Conservation (phyloP, 2,888 invertebrate species). For the Andricus quercusramuli region DNA sequence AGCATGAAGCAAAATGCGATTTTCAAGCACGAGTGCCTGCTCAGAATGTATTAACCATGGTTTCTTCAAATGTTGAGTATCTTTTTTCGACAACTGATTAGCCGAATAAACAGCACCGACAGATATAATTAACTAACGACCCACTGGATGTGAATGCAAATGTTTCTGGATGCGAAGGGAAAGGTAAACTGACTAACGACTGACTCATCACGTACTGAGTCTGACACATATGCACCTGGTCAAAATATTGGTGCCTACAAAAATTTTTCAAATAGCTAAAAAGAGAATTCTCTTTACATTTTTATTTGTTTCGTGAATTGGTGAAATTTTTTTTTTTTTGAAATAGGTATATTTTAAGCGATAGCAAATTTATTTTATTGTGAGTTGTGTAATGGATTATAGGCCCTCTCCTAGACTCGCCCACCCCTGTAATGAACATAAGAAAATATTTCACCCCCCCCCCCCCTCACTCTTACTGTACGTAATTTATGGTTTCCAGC, state of each 20-base stretch:
- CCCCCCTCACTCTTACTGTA: too few relatives aligned
- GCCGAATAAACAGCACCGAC: slow-evolving; percentile 29
- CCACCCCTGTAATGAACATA: too few relatives aligned
- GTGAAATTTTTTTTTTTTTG: too few relatives aligned
- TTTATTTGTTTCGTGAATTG: too few relatives aligned
- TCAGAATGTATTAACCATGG: background rate
- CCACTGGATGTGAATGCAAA: slow-evolving; percentile 34
- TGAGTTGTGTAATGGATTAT: too few relatives aligned
- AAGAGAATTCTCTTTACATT: too few relatives aligned
- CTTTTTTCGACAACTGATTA: slow-evolving; percentile 24
- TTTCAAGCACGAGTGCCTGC: slow-evolving; percentile 35
- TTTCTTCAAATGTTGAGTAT: slow-evolving; percentile 31
- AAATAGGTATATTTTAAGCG: too few relatives aligned
- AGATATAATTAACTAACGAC: slow-evolving; percentile 40
- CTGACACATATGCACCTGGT: background rate
- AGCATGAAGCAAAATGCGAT: slow-evolving; percentile 26
- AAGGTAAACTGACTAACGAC: slow-evolving; percentile 32
- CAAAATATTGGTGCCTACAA: background rate
- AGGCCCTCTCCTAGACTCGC: too few relatives aligned
- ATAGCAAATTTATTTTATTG: too few relatives aligned
- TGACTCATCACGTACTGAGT: slow-evolving; percentile 12
- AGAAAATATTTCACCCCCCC: too few relatives aligned
- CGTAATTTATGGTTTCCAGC: too few relatives aligned
- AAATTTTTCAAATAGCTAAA: background rate
- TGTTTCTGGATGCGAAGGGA: slow-evolving; percentile 35